Conservation (phyloP, 2,113 vertebrate genomes). For the Leptobrachium leishanense region DNA sequence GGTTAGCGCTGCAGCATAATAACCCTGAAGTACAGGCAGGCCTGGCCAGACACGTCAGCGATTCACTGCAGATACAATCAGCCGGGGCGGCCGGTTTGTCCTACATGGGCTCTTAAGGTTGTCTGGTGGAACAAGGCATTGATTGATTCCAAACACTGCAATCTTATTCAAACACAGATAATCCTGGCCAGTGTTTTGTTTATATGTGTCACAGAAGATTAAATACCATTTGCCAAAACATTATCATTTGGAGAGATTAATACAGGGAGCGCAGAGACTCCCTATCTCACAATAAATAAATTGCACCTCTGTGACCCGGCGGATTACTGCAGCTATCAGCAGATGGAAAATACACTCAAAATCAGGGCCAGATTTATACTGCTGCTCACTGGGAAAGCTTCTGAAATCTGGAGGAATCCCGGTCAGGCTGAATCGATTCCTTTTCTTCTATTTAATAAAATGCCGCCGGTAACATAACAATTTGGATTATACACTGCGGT, state of each 20-base stretch:
- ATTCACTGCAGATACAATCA: background rate
- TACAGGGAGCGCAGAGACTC: background rate
- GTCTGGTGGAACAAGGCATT: constrained; percentile 9
- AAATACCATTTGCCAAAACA: constrained; percentile 1
- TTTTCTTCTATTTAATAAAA: no score
- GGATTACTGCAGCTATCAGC: background rate
- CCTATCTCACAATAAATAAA: background rate
- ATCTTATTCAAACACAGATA: constrained; percentile 36
- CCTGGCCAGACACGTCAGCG: background rate
- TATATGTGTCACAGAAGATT: constrained; percentile 20
- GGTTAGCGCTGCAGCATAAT: background rate
- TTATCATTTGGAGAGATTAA: constrained; percentile 29
- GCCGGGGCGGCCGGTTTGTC: background rate
- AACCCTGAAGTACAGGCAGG: background rate
- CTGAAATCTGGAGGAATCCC: no score
- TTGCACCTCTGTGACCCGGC: background rate
- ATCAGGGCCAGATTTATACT: background rate
- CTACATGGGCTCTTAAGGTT: background rate
- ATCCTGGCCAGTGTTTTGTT: constrained; percentile 25
- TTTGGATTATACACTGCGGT: no score
- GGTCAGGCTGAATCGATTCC: no score
- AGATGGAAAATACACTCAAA: background rate
- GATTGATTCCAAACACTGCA: constrained; percentile 28
- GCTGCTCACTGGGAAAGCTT: no score
- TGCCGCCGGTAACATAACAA: no score